Percentiles rank a stretch among this genome's conserved stretches.
Conservation (phyloP, 1,140 invertebrate species). For the Augochlora pura region DNA sequence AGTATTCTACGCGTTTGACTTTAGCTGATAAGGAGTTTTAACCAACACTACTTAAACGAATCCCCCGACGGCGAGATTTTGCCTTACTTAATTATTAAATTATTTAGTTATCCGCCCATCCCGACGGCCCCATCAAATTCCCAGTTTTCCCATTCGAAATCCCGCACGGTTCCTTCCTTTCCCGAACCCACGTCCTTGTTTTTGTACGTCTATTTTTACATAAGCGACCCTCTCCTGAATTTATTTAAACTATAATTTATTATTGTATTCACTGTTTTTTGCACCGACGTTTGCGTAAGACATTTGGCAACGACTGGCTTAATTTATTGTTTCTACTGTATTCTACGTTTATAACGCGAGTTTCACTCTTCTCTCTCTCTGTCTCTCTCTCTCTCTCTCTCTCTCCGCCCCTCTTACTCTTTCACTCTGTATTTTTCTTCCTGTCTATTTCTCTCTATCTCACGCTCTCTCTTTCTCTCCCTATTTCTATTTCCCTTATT, state of each 20-base stretch:
- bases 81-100: slow-evolving; percentile 76
- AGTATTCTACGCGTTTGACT: slow-evolving; percentile 78
- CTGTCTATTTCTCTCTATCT: not conserved
- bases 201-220: slow-evolving; percentile 71
- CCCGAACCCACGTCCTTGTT: slow-evolving; percentile 12
- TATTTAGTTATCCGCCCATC: slow-evolving; percentile 67
- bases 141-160: not conserved
- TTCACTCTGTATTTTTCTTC: too few relatives aligned
- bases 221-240: slow-evolving; percentile 58
- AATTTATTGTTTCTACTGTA: slow-evolving; percentile 67
- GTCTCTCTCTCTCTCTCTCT: too few relatives aligned
- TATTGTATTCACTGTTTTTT: slow-evolving; percentile 70
- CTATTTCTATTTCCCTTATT: not conserved
- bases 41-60: slow-evolving; percentile 67
- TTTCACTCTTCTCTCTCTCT: slow-evolving; percentile 18
- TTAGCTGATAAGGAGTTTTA: slow-evolving; percentile 75
- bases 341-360: slow-evolving; percentile 46
- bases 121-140: slow-evolving; percentile 7
- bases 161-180: not conserved
- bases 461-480: slow-evolving; percentile 9
- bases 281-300: slow-evolving; percentile 63
- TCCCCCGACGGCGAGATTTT: slow-evolving; percentile 60
- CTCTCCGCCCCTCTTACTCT: too few relatives aligned
- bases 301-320: slow-evolving; percentile 71
- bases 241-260: slow-evolving; percentile 75